Conservation (phyloP, 2,797 vertebrate species). For the Danio aesculapii region DNA sequence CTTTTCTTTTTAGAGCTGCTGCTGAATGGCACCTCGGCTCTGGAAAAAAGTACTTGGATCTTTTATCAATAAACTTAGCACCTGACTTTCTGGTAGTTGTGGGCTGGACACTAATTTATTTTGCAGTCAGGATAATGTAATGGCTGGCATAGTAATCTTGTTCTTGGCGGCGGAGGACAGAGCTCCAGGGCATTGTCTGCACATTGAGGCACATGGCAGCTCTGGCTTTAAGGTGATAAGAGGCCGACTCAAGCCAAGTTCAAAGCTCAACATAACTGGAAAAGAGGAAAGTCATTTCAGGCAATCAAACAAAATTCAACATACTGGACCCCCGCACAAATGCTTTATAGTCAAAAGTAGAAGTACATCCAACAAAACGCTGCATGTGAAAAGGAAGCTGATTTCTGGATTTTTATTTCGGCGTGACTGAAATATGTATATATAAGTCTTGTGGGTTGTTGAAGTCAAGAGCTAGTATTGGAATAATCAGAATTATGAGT, state of each 20-base stretch:
- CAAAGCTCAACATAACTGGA: slow-evolving; percentile 57
- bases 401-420: slow-evolving; percentile 37
- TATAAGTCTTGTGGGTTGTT: neutral
- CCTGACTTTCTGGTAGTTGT: slow-evolving; percentile 33
- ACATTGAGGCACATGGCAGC: slow-evolving; percentile 46
- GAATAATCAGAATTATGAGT: neutral
- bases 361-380: slow-evolving; percentile 34
- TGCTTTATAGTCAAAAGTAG: slow-evolving; percentile 33
- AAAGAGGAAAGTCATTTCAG: slow-evolving; percentile 53
- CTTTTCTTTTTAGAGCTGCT: neutral
- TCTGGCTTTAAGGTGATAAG: slow-evolving; percentile 64
- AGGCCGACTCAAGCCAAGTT: slow-evolving; percentile 54
- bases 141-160: slow-evolving; percentile 62
- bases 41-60: slow-evolving; percentile 12
- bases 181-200: slow-evolving; percentile 57
- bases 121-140: slow-evolving; percentile 58
- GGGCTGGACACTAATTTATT: slow-evolving; percentile 62
- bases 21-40: neutral
- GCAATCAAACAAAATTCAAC: slow-evolving; percentile 54
- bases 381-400: slow-evolving; percentile 10
- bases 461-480: neutral
- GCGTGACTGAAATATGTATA: slow-evolving; percentile 32
- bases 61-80: slow-evolving; percentile 47
- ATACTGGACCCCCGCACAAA: slow-evolving; percentile 27
- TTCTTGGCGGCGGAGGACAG: slow-evolving; percentile 55